Base-by-base conservation (phyloP, 2,797 vertebrate species). In the Sebastes hopkinsi region DNA sequence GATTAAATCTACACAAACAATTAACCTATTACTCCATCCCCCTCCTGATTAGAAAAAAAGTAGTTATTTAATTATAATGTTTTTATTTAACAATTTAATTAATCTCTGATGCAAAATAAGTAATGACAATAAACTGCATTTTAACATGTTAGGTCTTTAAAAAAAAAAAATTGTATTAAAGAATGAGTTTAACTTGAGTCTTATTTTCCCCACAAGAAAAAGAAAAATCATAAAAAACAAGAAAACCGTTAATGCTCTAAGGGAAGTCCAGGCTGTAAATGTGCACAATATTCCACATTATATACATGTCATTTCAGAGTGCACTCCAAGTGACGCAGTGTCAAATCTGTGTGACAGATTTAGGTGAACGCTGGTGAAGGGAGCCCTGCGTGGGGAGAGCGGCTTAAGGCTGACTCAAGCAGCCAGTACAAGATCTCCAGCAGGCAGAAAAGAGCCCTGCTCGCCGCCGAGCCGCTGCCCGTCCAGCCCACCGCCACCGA, bases 261-360 rank as follows among this genome's bases (percentile, higher is more conserved):
- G 95, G 93, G 93, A 91, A 95, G 92, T 93, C 91, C 91, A 73
- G 97, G 95, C 97, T 97, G 97, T 96, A 98, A 98, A 98, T 97
- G 97, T 97, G 97, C 97, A 98, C 97, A 98, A 97, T 97, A 98
- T 98, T 97, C 96, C 97, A 96, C 96, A 98, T 99, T 98, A 98
- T 97, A 98, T 98, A 96, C 96, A 96, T 98, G 98, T 99, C 97
- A 99, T 95, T 97, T 96, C 97, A 93, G 96, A 97, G 96, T 96
- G 96, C 95, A 92, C 95, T 94, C 94, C 95, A 95, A 98, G 97
- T 96, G 96, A 97, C 95, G 95, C 93, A 89, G 97, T 97, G 98
- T 98, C 98, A 99, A 98, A 99, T 99, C 97, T 99, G 97, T 97
- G 95, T 98, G 98, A 99, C 98, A 99, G 98, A 99, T 99, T 99